A percentile compares a stretch with the other conserved stretches of the same genome.
Evolutionary conservation across 2,888 invertebrate species (phyloP).

Genomic region (Elegia similella): DNA sequence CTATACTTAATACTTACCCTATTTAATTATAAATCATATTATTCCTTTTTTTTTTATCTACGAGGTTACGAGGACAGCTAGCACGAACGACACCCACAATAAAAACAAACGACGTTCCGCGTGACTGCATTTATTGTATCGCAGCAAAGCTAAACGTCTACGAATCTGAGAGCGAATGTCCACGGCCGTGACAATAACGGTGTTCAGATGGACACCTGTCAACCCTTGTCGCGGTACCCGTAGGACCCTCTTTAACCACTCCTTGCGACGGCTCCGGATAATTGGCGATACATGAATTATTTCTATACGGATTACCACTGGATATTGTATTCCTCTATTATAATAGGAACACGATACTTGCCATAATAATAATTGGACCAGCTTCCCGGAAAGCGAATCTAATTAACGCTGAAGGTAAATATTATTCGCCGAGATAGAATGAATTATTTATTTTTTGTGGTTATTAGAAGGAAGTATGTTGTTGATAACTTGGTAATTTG

Average conservation of each 20-base stretch:
- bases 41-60: too few species aligned
- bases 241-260: constrained; percentile 32
- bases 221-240: constrained; percentile 56
- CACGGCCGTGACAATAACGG: constrained; percentile 44
- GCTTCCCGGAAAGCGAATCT: constrained; percentile 5
- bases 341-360: constrained; percentile 14
- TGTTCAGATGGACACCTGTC: constrained; percentile 52
- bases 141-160: neutral
- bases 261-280: constrained; percentile 26
- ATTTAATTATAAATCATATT: too few species aligned
- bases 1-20: too few species aligned
- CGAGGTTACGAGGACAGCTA: too few species aligned
- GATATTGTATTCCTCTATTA: constrained; percentile 7
- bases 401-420: constrained; percentile 10
- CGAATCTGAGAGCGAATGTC: constrained; percentile 19
- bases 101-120: neutral
- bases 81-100: neutral
- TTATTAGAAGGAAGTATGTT: neutral
- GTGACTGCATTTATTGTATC: neutral
- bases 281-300: constrained; percentile 29
- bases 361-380: constrained; percentile 11
- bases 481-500: neutral
- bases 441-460: constrained; percentile 6
- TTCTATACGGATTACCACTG: constrained; percentile 14
- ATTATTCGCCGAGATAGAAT: constrained; percentile 1